Conservation (phyloP, 2,888 invertebrate species). For the Megastigmus dorsalis region DNA sequence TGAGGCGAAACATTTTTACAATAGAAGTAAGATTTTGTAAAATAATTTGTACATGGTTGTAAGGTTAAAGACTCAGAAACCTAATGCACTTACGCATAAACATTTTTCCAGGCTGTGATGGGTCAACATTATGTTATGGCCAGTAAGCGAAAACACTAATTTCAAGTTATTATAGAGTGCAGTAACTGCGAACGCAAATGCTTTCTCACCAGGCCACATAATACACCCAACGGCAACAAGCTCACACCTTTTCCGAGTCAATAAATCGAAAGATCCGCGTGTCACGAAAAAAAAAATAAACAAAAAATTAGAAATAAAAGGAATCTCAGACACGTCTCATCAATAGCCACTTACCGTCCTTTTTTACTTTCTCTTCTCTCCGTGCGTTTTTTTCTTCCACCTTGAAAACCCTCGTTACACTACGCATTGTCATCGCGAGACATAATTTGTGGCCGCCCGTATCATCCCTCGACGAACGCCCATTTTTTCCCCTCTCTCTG, state of each 20-base stretch:
- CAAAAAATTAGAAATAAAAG: too few species aligned
- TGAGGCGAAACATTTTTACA: too few species aligned
- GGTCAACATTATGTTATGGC: too few species aligned
- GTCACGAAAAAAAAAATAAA: slow-evolving; percentile 24
- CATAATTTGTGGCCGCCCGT: slow-evolving; percentile 55
- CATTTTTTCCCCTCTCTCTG: too few species aligned
- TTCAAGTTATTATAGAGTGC: too few species aligned
- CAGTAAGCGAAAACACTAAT: too few species aligned
- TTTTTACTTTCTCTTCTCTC: slow-evolving; percentile 6
- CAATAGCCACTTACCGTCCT: slow-evolving; percentile 47
- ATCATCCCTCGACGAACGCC: slow-evolving; percentile 51
- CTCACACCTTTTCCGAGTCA: slow-evolving; percentile 25
- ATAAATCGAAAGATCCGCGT: slow-evolving; percentile 34
- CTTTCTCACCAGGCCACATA: not conserved
- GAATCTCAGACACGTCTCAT: slow-evolving; percentile 32
- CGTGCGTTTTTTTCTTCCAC: slow-evolving; percentile 11
- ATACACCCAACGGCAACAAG: not conserved
- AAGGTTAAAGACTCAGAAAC: too few species aligned
- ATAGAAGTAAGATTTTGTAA: too few species aligned
- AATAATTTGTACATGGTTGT: too few species aligned
- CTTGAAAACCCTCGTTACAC: slow-evolving; percentile 42
- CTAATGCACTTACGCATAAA: too few species aligned
- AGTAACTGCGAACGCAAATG: too few species aligned
- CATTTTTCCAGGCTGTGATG: too few species aligned
- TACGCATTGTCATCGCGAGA: slow-evolving; percentile 44